A percentile compares a stretch with the other conserved stretches of the same genome.
Conservation (phyloP, 1,140 invertebrate genomes). For the Scylla paramamosain region DNA sequence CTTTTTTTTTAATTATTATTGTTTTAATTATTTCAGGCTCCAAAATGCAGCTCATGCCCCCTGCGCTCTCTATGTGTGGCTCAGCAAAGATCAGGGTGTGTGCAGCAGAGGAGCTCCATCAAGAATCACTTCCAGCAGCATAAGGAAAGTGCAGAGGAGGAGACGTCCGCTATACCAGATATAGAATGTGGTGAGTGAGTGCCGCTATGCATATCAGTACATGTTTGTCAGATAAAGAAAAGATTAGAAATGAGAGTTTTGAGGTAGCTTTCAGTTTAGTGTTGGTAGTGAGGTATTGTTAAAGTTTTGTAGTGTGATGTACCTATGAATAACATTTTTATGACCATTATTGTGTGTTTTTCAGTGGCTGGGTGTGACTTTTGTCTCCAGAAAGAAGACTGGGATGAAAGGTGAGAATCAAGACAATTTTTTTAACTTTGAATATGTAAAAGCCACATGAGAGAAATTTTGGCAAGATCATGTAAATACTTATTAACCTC, state of each 20-base stretch:
- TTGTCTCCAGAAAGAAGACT: slow-evolving; percentile 56
- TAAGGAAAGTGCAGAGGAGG: not conserved
- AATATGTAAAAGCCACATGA: not conserved
- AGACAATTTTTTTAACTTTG: not conserved
- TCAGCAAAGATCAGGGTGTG: slow-evolving; percentile 22
- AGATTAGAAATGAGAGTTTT: no score
- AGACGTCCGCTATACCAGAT: not conserved
- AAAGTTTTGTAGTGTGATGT: no score
- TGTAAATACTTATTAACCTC: not conserved
- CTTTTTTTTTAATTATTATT: not conserved
- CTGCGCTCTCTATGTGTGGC: slow-evolving; percentile 71
- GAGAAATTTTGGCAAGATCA: not conserved
- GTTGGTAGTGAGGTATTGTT: no score
- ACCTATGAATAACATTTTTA: not conserved
- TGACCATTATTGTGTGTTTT: not conserved
- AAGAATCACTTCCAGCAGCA: slow-evolving; percentile 39
- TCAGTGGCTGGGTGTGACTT: slow-evolving; percentile 47
- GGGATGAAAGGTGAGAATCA: slow-evolving; percentile 42
- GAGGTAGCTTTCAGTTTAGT: no score
- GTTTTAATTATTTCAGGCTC: slow-evolving; percentile 46
- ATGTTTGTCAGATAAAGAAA: not conserved
- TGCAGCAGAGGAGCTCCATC: slow-evolving; percentile 32
- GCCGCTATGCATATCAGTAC: not conserved
- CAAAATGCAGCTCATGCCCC: slow-evolving; percentile 76
- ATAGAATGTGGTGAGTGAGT: slow-evolving; percentile 69